Percentiles rank a stretch among this genome's conserved stretches.
Evolutionary conservation across 53 echinoderm and acorn worm genomes (phyloP).

Genomic region (Paracentrotus lividus): DNA sequence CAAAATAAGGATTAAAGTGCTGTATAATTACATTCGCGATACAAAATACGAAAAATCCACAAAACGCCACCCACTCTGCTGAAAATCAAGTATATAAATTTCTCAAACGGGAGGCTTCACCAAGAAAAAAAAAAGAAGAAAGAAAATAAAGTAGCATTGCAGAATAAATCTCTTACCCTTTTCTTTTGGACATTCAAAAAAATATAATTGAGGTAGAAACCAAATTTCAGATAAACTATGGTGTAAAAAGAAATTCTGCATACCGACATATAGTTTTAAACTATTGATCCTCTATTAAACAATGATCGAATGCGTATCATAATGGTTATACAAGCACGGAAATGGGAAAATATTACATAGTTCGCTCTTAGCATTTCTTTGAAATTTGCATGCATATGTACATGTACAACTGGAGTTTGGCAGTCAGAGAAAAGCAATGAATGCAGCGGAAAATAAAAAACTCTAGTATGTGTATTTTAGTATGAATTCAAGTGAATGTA

Average conservation of each 20-base stretch:
- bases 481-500: not conserved
- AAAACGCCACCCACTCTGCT: no score
- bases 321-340: not conserved
- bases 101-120: no score
- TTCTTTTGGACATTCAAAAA: not conserved
- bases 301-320: not conserved
- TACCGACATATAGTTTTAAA: not conserved
- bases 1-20: no score
- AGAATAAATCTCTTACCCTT: not conserved
- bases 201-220: constrained; percentile 23
- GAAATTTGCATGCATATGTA: not conserved
- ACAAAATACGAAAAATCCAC: no score
- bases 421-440: not conserved
- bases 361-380: no score
- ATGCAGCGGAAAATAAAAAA: not conserved
- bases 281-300: not conserved
- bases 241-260: not conserved
- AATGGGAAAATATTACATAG: not conserved
- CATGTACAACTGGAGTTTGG: not conserved
- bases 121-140: no score
- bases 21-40: no score
- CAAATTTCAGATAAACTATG: no score
- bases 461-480: not conserved
- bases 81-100: no score
- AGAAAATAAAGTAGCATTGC: not conserved